Base-by-base conservation (phyloP, 2,888 invertebrate genomes). In the Harpagoxenus sublaevis region DNA sequence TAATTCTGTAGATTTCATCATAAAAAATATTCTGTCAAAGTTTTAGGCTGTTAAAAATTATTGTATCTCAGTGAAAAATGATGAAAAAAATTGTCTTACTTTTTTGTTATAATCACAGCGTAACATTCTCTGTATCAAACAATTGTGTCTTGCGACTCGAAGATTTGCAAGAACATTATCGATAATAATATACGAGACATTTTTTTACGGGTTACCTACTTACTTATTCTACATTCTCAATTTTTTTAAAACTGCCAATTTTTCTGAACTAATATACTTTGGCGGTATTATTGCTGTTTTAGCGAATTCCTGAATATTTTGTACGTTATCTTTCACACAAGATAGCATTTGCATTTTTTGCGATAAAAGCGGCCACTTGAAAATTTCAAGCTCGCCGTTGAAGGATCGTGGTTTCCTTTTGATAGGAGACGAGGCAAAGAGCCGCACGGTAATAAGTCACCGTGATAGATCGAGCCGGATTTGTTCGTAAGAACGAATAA, bases 331-430 rank as follows among this genome's bases (percentile, higher is more conserved):
- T 35, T 51, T 42, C 57, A 18, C 12, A 39, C 4, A 31, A 48
- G 1, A 23, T 42, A 48, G 39, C 39, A 57, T 66, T 18, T 12
- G 28, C 5, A 23, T 45, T 55, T 55, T 62, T 65, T 53, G 18
- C 35, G 77, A 81, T 48, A n/a, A 23, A 42, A 65, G n/a, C 23
- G 48, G 9, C 18, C n/a, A 48, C 57, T 85, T 89, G 81, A 84
- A 87, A 89, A 90, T 84, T 83, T 84, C 87, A 71, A 86, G 73
- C 78, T 78, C 63, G 71, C 70, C 68, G 12, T 84, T 75, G 39
- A 79, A 77, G 81, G 53, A 42, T 55, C 62, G 70, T 84, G 68
- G 78, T 79, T 87, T 65, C 55, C 60, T 82, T 12, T 53, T 63
- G 71, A 89, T 83, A 66, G 48, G 42, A 45, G 68, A 48, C 39